A percentile compares a stretch with the other conserved stretches of the same genome.
Conservation (phyloP, 2,888 invertebrate genomes). For the Morpho deidamia region DNA sequence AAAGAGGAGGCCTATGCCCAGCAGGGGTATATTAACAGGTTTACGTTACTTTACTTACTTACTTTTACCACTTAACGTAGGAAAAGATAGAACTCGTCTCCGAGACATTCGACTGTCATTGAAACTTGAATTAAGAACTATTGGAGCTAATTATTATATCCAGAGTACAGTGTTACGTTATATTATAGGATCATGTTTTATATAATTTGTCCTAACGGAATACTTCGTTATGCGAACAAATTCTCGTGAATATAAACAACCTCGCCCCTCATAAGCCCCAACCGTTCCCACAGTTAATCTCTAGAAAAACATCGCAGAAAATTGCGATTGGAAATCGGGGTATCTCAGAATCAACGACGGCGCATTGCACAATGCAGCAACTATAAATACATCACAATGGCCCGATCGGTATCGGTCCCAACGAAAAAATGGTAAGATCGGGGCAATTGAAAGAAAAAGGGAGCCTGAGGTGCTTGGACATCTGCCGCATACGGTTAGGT, state of each 20-base stretch:
- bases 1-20: no score
- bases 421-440: conserved; percentile 51
- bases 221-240: conserved; percentile 8
- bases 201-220: background rate
- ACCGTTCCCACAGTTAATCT: conserved; percentile 56
- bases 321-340: conserved; percentile 51
- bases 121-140: no score
- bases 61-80: no score
- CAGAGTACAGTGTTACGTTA: no score
- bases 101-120: no score
- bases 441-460: conserved; percentile 60
- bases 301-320: conserved; percentile 33
- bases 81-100: no score
- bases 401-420: conserved; percentile 63
- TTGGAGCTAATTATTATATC: no score
- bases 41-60: no score
- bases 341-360: conserved; percentile 62
- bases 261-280: conserved; percentile 39
- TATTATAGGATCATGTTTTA: no score
- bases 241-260: conserved; percentile 28
- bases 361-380: conserved; percentile 28
- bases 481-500: conserved; percentile 58
- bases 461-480: conserved; percentile 46
- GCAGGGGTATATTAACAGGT: no score
- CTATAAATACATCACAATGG: conserved; percentile 58